Conservation (phyloP, 2,113 vertebrate genomes). For the Lipophrys pholis region DNA sequence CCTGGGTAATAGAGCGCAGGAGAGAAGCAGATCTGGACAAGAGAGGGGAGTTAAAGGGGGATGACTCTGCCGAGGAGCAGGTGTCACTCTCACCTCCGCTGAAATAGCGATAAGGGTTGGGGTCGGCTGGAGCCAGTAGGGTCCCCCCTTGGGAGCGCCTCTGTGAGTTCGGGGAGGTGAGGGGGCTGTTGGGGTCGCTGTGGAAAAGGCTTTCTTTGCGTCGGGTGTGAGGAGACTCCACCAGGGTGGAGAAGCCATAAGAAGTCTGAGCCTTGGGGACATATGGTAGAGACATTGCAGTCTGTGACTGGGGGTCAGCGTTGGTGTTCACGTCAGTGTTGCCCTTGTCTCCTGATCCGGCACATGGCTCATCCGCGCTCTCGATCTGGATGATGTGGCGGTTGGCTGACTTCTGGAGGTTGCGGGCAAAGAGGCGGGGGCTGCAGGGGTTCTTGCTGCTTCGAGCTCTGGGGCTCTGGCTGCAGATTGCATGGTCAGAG, state of each 20-base stretch:
- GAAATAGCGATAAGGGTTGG: slow-evolving; percentile 92
- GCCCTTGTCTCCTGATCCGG: slow-evolving; percentile 15
- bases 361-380: slow-evolving; percentile 88
- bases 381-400: slow-evolving; percentile 97
- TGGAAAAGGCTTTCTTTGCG: slow-evolving; percentile 96
- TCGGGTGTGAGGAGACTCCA: slow-evolving; percentile 95
- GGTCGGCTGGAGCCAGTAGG: slow-evolving; percentile 82
- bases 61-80: slow-evolving; percentile 94
- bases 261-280: slow-evolving; percentile 97
- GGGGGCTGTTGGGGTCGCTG: slow-evolving; percentile 90
- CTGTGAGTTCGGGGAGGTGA: slow-evolving; percentile 88
- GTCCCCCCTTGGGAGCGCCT: slow-evolving; percentile 82
- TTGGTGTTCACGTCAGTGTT: slow-evolving; percentile 79
- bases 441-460: slow-evolving; percentile 86
- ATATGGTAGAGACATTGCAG: slow-evolving; percentile 92
- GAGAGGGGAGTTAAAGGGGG: slow-evolving; percentile 93
- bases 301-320: slow-evolving; percentile 90
- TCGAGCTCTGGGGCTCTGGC: slow-evolving; percentile 84
- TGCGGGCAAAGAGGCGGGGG: slow-evolving; percentile 86
- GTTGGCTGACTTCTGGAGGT: slow-evolving; percentile 87
- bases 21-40: slow-evolving; percentile 94
- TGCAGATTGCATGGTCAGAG: slow-evolving; percentile 87
- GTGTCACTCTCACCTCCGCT: slow-evolving; percentile 97
- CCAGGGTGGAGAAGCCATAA: slow-evolving; percentile 92
- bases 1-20: slow-evolving; percentile 91